phyloP scores from a whole-genome alignment of 1,140 invertebrate species.

The Mesaphorura yosii region DNA sequence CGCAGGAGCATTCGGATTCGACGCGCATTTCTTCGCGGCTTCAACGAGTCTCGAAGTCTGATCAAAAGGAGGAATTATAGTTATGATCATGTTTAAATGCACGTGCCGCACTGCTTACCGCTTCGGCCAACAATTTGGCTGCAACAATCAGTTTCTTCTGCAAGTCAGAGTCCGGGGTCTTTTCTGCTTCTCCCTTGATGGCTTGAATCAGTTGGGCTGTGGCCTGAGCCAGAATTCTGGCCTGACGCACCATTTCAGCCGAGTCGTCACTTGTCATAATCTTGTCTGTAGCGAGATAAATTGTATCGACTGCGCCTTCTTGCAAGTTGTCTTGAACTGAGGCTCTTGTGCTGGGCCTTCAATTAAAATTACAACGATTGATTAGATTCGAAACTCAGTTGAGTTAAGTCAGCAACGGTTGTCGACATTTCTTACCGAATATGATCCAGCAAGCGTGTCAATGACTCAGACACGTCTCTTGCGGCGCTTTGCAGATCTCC shows the following conservation, averaged over 20 bases:
- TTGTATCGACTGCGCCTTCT: constrained; percentile 76
- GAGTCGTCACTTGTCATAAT: constrained; percentile 72
- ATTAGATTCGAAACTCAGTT: too few relatives aligned
- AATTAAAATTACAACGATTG: too few relatives aligned
- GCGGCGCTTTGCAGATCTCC: constrained; percentile 73
- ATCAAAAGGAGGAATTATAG: too few relatives aligned
- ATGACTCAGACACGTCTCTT: constrained; percentile 71
- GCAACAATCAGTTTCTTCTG: constrained; percentile 81
- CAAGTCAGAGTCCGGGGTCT: constrained; percentile 71
- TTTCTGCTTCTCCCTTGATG: constrained; percentile 87
- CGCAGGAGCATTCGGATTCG: constrained; percentile 65
- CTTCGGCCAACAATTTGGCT: too few relatives aligned
- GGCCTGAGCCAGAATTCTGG: constrained; percentile 66
- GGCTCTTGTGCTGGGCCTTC: constrained; percentile 33
- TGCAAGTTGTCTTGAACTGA: constrained; percentile 46
- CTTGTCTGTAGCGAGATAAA: constrained; percentile 78
- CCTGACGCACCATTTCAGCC: constrained; percentile 89
- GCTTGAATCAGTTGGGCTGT: constrained; percentile 83
- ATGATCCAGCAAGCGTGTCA: constrained; percentile 82
- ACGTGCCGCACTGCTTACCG: too few relatives aligned
- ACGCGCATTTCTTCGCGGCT: constrained; percentile 82
- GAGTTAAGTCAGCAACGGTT: too few relatives aligned
- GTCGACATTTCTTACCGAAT: constrained; percentile 48
- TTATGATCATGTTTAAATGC: too few relatives aligned
- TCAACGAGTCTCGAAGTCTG: constrained; percentile 78